phyloP scores from a whole-genome alignment of 2,797 vertebrate species.

The Peromyscus melanophrys region DNA sequence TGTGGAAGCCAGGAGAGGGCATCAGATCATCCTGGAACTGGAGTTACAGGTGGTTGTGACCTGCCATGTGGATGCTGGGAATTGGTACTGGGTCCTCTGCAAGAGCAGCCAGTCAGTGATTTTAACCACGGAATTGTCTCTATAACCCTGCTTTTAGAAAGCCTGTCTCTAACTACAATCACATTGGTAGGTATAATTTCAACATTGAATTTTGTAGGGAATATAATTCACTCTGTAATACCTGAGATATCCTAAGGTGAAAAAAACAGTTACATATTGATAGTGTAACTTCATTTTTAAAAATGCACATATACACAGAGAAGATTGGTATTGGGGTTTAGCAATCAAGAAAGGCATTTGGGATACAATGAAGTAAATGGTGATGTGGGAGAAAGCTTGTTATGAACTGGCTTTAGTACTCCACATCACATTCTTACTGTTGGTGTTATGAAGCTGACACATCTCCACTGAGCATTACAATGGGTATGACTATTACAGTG shows the following conservation, averaged over 20 bases:
- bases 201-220: neutral
- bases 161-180: neutral
- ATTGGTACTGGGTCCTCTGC: neutral
- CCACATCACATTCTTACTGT: neutral
- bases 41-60: neutral
- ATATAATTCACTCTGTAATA: neutral
- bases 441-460: neutral
- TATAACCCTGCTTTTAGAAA: neutral
- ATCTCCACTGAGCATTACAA: neutral
- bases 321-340: neutral
- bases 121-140: neutral
- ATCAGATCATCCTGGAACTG: neutral
- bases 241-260: neutral
- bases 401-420: neutral
- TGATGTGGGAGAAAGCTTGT: slow-evolving; percentile 20
- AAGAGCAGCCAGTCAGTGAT: neutral
- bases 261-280: neutral
- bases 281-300: neutral
- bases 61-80: neutral
- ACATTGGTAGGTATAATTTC: neutral
- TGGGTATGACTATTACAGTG: neutral
- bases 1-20: neutral
- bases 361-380: neutral
- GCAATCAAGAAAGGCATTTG: neutral
- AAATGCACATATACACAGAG: neutral